Base-by-base conservation (phyloP, 2,888 invertebrate genomes). In the Chrysina gloriosa region DNA sequence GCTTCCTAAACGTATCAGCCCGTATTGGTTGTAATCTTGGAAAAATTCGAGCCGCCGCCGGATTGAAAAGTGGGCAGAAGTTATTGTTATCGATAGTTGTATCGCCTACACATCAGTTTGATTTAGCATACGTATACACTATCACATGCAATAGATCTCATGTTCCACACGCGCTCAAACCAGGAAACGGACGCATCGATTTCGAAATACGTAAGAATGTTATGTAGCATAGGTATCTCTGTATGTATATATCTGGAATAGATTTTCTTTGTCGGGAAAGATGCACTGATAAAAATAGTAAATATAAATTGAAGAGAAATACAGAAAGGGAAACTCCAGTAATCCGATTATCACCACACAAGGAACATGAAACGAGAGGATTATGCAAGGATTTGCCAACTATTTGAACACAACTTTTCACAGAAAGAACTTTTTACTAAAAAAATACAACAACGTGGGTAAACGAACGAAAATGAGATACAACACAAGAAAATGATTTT, bases 61-160 rank as follows among this genome's bases (percentile, higher is more conserved):
- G 42, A 25, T n/a, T n/a, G 36, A 58, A 39, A 39, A 39, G 58
- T 58, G 58, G 58, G 58, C 23, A 39, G 34, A 34, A 54, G 16
- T 39, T 14, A 58, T 58, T 58, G 39, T 23, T 11, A 25, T 23
- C n/a, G n/a, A n/a, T n/a, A 23, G 25, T 54, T 54, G 34, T 7
- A 39, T 25, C 23, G 25, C 58, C 58, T 39, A 58, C 58, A 11
- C 25, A 23, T 25, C 39, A 7, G 11, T 11, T 58, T 39, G 23
- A 58, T 58, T 58, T 58, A 58, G 39, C 42, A 39, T 56, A 39
- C 36, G 11, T 14, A 45, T 45, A 45, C 14, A 19, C n/a, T n/a
- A n/a, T 21, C 16, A 6, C 27, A 27, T 27, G 19, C 36, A 29
- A 16, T 6, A 50, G 14, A 14, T 16, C 19, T 47, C 14, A 11